These are phyloP conservation scores for Actinernus sp. DNA, from an alignment of 92 coral and sea anemone genomes.

Conservation along the genomic window DNA sequence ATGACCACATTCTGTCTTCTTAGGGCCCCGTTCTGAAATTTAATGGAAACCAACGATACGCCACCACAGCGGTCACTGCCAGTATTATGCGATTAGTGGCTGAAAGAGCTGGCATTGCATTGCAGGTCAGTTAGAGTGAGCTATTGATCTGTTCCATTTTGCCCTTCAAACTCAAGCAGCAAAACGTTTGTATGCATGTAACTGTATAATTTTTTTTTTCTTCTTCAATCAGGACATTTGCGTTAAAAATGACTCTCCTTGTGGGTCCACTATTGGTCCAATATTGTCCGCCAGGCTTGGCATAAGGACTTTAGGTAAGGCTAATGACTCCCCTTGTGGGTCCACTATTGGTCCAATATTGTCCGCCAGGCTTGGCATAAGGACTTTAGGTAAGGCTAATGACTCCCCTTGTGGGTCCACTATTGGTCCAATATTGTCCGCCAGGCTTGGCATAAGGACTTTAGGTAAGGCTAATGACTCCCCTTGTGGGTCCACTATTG, in stretches of 20 bases:
- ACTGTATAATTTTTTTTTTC: not conserved
- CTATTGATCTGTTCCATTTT: too few species aligned
- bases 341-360: constrained; percentile 75
- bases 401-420: too few species aligned
- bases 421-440: not conserved
- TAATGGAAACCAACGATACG: constrained; percentile 91
- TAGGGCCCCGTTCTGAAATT: constrained; percentile 93
- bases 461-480: too few species aligned
- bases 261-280: constrained; percentile 98
- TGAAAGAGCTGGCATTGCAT: constrained; percentile 68
- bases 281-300: constrained; percentile 96
- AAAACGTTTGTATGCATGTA: too few species aligned
- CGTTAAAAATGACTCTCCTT: constrained; percentile 93
- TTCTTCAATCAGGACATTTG: constrained; percentile 77
- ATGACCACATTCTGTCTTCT: not conserved
- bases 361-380: too few species aligned
- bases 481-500: too few species aligned
- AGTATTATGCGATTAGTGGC: constrained; percentile 86
- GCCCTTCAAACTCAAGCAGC: not conserved
- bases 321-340: constrained; percentile 88
- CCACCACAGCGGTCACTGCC: constrained; percentile 97
- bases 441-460: too few species aligned
- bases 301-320: constrained; percentile 88
- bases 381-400: too few species aligned
- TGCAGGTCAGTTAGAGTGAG: constrained; percentile 68